Percentiles rank a stretch among this genome's conserved stretches.
Evolutionary conservation across 2,888 invertebrate species (phyloP).

Genomic region (Cerastis rubricosa): DNA sequence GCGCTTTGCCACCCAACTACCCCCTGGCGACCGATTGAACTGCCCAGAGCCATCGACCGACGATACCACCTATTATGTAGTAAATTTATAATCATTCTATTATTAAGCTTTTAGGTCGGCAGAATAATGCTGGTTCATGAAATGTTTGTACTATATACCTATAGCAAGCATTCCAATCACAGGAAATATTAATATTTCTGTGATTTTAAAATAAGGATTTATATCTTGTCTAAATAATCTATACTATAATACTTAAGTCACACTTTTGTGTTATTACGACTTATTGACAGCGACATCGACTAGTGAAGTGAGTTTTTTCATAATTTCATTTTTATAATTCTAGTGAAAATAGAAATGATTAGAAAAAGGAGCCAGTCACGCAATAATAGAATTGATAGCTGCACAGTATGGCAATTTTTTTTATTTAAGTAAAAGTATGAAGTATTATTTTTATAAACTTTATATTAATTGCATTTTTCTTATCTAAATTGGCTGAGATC

Average conservation of each 20-base stretch:
- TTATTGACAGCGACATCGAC: constrained; percentile 36
- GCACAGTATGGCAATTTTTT: constrained; percentile 39
- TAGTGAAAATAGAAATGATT: neutral
- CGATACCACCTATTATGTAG: constrained; percentile 63
- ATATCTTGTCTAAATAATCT: constrained; percentile 55
- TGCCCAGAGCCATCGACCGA: constrained; percentile 38
- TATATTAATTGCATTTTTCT: constrained; percentile 52
- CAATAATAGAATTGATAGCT: constrained; percentile 20
- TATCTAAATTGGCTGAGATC: constrained; percentile 31
- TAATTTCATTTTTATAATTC: constrained; percentile 44
- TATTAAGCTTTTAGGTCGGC: constrained; percentile 59
- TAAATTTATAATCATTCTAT: constrained; percentile 60
- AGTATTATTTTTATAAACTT: constrained; percentile 62
- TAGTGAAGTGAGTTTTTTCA: constrained; percentile 38
- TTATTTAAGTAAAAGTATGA: constrained; percentile 44
- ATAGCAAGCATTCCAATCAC: constrained; percentile 66
- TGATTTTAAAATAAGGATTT: constrained; percentile 59
- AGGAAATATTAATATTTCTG: constrained; percentile 63
- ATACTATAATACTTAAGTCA: constrained; percentile 53
- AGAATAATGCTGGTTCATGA: constrained; percentile 56
- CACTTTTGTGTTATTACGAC: constrained; percentile 53
- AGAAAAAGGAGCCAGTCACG: neutral
- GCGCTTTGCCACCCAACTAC: constrained; percentile 86
- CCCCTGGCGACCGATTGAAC: constrained; percentile 84
- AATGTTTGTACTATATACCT: constrained; percentile 58